Evolutionary conservation across 2,113 vertebrate genomes (phyloP).

Genomic region (Pachypanchax playfairii): DNA sequence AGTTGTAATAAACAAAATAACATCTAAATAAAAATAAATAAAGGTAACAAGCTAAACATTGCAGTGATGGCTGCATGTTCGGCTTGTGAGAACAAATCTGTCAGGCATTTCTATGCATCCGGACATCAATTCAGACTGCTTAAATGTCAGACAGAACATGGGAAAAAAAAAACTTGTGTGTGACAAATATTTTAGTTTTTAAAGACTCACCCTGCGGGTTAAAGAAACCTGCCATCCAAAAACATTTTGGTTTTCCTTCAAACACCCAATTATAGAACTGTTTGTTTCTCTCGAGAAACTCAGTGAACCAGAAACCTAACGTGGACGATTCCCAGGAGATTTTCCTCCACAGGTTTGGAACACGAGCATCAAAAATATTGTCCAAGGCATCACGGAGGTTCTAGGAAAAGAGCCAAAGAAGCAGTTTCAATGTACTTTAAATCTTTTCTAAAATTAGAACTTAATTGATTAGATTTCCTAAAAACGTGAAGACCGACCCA

Average conservation of each 20-base stretch:
- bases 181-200: no score
- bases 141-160: no score
- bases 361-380: constrained; percentile 88
- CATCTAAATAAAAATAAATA: no score
- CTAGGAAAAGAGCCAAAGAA: constrained; percentile 28
- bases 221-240: constrained; percentile 67
- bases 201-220: constrained; percentile 78
- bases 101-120: no score
- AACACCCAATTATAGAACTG: constrained; percentile 88
- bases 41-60: no score
- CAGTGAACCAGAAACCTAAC: constrained; percentile 90
- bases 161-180: no score
- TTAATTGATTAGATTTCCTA: no score
- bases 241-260: constrained; percentile 69
- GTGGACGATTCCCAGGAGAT: constrained; percentile 90
- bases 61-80: no score
- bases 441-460: not conserved
- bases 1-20: no score
- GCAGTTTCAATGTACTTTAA: not conserved
- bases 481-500: no score
- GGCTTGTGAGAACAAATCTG: no score
- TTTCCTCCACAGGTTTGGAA: constrained; percentile 85
- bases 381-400: constrained; percentile 86
- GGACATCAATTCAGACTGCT: no score
- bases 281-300: constrained; percentile 86